These are phyloP conservation scores for Corythucha ciliata DNA, from an alignment of 2,888 invertebrate species.

Conservation along the genomic window DNA sequence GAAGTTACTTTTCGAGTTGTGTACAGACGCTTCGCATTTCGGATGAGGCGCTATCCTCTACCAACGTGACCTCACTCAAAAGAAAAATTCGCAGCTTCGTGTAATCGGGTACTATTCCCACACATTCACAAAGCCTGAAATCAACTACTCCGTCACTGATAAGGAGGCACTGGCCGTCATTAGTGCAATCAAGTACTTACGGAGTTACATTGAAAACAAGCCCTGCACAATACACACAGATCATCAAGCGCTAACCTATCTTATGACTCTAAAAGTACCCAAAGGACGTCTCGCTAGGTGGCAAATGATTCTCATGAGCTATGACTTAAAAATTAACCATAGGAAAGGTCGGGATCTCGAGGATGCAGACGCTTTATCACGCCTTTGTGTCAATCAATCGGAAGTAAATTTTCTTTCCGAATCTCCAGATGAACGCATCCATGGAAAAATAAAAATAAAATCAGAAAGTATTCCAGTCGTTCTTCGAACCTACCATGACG, in stretches of 20 bases:
- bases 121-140: not conserved
- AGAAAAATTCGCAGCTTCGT: not conserved
- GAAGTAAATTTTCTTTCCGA: not conserved
- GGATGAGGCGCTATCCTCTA: constrained; percentile 7
- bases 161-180: constrained; percentile 12
- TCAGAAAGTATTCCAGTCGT: not conserved
- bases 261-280: constrained; percentile 5
- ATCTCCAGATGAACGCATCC: not conserved
- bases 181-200: constrained; percentile 7
- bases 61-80: not conserved
- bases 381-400: constrained; percentile 1
- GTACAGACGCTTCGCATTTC: constrained; percentile 1
- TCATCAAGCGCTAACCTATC: constrained; percentile 14
- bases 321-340: constrained; percentile 3
- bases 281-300: constrained; percentile 12
- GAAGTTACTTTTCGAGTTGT: constrained; percentile 1
- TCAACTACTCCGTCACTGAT: constrained; percentile 11
- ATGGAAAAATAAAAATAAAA: not conserved
- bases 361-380: not conserved
- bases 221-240: constrained; percentile 1
- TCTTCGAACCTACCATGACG: constrained; percentile 7
- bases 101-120: constrained; percentile 7
- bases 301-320: constrained; percentile 13
- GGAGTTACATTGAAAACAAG: not conserved
- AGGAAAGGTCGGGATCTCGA: constrained; percentile 4